phyloP scores from a whole-genome alignment of 1,140 invertebrate genomes.

The Drosophila guanche region DNA sequence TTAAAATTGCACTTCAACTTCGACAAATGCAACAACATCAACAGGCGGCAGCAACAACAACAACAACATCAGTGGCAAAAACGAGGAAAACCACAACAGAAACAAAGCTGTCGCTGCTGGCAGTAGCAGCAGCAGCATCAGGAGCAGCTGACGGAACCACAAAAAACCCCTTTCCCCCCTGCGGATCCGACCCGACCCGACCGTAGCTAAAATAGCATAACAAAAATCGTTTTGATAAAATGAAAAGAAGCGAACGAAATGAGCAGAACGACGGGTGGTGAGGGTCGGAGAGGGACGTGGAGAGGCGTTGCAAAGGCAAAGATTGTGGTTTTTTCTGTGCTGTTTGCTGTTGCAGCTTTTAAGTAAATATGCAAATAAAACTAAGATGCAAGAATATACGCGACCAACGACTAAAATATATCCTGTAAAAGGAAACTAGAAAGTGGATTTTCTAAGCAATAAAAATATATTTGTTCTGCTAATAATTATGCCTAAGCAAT shows the following conservation, averaged over 20 bases:
- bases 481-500: no score
- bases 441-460: no score
- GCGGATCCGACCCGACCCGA: slow-evolving; percentile 4
- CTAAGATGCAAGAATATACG: slow-evolving; percentile 10
- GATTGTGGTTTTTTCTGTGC: slow-evolving; percentile 42
- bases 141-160: slow-evolving; percentile 42
- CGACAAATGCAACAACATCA: slow-evolving; percentile 70
- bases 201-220: slow-evolving; percentile 71
- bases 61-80: slow-evolving; percentile 32
- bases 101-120: slow-evolving; percentile 53
- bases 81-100: slow-evolving; percentile 42
- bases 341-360: slow-evolving; percentile 52
- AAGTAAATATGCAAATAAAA: slow-evolving; percentile 80
- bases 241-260: slow-evolving; percentile 54
- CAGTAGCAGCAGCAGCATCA: neutral
- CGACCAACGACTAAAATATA: no score
- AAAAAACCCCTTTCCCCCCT: slow-evolving; percentile 13
- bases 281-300: no score
- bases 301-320: slow-evolving; percentile 15
- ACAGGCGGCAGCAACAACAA: slow-evolving; percentile 32
- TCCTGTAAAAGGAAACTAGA: no score
- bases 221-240: slow-evolving; percentile 77
- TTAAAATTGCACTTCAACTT: slow-evolving; percentile 79
- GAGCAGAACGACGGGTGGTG: slow-evolving; percentile 30
- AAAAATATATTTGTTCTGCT: no score